Evolutionary conservation across 2,113 vertebrate species (phyloP).

Genomic region (Seriola dumerili): DNA sequence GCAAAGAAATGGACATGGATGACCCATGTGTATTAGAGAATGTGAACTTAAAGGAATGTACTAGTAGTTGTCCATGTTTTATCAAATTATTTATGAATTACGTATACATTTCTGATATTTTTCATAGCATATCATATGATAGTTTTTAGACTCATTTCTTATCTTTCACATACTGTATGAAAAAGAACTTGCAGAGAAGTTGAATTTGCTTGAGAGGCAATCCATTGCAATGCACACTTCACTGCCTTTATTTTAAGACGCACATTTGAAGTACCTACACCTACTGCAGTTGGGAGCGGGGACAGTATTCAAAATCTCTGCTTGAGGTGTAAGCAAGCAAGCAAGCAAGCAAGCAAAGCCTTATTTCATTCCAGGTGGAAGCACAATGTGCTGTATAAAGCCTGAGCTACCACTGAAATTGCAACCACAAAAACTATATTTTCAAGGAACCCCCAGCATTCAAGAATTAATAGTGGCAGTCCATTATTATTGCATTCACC

Average conservation of each 20-base stretch:
- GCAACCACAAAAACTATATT: no score
- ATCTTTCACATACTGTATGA: neutral
- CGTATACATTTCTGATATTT: no score
- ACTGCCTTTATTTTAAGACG: neutral
- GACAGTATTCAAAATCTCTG: neutral
- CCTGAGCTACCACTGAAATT: no score
- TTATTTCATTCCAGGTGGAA: no score
- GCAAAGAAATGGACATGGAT: neutral
- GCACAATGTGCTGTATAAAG: no score
- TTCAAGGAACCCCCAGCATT: slow-evolving; percentile 5
- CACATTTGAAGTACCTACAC: neutral
- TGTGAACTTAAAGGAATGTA: neutral
- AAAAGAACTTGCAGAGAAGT: neutral
- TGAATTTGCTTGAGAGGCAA: neutral
- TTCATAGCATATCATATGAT: no score
- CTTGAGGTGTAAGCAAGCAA: neutral
- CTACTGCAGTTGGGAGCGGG: neutral
- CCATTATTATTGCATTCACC: neutral
- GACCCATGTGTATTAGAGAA: neutral
- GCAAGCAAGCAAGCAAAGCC: no score
- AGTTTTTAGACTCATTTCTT: neutral
- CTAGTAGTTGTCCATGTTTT: neutral
- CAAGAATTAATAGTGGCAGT: accelerated
- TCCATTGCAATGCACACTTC: neutral
- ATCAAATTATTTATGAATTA: no score